Base-by-base conservation (phyloP, 1,140 invertebrate species). In the Ericerus pela region DNA sequence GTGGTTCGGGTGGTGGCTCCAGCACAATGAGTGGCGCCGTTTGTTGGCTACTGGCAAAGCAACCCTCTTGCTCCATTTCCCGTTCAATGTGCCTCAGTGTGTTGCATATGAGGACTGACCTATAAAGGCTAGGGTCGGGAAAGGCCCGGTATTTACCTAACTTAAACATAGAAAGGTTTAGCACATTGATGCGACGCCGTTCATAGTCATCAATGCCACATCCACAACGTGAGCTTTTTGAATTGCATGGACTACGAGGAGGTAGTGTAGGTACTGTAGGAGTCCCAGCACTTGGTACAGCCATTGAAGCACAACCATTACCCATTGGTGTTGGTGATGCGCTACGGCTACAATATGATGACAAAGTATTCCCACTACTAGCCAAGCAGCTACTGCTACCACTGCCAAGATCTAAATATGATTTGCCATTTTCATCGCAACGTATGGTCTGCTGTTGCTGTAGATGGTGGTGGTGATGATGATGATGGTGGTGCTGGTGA, bases 101-200 rank as follows among this genome's bases (percentile, higher is more conserved):
- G 68, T 95, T 96, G 72, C 89, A 92, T 61, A 96, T 92, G 36
- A 96, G 80, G 60, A 96, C 92, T 4, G 89, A 94, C 36, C 88
- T 79, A 54, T 88, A 79, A n/a, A 96, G 73, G 56, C 84, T 87
- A 14, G 90, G 88, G 67, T 95, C 90, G 2, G 85, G 82, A 58
- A 84, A 86, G 69, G 91, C 87, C 20, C 88, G 77, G 63, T 87
- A 88, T 63, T 85, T 76, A 59, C 85, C 85, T 56, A 96, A 72
- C 71, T 96, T 96, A 67, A 84, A 84, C 79, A 94, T 88, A 53
- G 88, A 93, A 38, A 94, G 79, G 66, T 93, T 91, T 62, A 94
- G 79, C 61, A 95, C 87, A 61, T 88, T 85, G 60, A 91, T 78
- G 16, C 91, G 74, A 53, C 88, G 78, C 63, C 89, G 85, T 64